phyloP scores from a whole-genome alignment of 2,113 vertebrate genomes.

The Catharus minimus region DNA sequence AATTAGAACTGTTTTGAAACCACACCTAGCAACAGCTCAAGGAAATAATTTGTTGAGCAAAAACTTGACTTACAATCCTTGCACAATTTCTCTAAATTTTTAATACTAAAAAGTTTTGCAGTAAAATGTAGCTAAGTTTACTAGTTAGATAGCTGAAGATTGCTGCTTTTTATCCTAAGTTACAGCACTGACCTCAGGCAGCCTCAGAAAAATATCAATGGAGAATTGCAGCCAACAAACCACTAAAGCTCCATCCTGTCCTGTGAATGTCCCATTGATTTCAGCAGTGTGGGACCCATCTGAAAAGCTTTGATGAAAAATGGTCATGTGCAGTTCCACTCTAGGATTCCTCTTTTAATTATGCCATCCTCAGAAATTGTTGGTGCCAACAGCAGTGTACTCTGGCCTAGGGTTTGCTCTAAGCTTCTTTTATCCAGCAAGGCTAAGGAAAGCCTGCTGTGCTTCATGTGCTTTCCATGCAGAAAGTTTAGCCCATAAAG shows the following conservation, averaged over 20 bases:
- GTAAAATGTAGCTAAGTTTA: background rate
- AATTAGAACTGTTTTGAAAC: constrained; percentile 60
- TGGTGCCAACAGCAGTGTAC: background rate
- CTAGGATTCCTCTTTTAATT: background rate
- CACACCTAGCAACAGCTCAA: constrained; percentile 61
- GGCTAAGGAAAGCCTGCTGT: background rate
- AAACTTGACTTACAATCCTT: background rate
- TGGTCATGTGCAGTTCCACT: background rate
- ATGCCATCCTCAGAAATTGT: background rate
- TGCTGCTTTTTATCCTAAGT: constrained; percentile 1
- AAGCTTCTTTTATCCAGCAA: background rate
- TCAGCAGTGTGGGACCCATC: background rate
- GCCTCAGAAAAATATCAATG: constrained; percentile 1
- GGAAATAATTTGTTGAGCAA: background rate
- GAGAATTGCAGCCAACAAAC: constrained; percentile 29
- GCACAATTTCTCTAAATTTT: background rate
- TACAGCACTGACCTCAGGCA: background rate
- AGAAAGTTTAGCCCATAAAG: background rate
- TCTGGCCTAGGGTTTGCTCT: background rate
- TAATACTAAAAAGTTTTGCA: background rate
- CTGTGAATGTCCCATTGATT: constrained; percentile 41
- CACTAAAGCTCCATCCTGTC: constrained; percentile 39
- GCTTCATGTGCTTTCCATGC: background rate
- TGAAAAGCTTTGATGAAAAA: constrained; percentile 35
- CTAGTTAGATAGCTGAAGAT: background rate